Conservation (phyloP, 2,797 vertebrate species). For the Pseudochirops corinnae region DNA sequence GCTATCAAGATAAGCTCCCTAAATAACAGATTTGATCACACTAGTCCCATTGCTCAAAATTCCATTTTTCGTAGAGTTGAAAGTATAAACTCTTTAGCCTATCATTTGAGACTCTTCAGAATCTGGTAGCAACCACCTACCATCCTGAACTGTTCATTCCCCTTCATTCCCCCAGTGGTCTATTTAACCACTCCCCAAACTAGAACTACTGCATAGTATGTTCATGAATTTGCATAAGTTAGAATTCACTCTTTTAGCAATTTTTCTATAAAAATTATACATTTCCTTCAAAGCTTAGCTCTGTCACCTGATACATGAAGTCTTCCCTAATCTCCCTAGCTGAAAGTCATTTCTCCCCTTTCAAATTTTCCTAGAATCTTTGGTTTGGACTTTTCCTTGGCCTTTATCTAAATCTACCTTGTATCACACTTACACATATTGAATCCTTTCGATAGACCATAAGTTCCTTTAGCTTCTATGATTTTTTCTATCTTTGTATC, state of each 20-base stretch:
- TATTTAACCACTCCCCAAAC: neutral
- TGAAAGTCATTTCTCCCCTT: neutral
- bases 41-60: neutral
- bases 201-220: neutral
- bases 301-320: neutral
- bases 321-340: neutral
- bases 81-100: too few species aligned
- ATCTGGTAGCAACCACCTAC: neutral
- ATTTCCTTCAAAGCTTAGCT: neutral
- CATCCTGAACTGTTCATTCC: neutral
- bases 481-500: neutral
- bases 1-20: neutral
- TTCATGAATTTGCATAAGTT: neutral
- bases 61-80: neutral
- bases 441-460: neutral
- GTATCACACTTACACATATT: neutral
- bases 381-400: neutral
- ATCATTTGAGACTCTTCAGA: neutral
- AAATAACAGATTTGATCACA: neutral
- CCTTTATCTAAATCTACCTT: neutral
- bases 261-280: neutral
- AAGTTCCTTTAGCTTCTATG: neutral
- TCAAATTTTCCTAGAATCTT: neutral
- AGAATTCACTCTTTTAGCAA: neutral
- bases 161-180: too few species aligned